Base-by-base conservation (phyloP, 2,888 invertebrate genomes). In the Blastobasis adustella region DNA sequence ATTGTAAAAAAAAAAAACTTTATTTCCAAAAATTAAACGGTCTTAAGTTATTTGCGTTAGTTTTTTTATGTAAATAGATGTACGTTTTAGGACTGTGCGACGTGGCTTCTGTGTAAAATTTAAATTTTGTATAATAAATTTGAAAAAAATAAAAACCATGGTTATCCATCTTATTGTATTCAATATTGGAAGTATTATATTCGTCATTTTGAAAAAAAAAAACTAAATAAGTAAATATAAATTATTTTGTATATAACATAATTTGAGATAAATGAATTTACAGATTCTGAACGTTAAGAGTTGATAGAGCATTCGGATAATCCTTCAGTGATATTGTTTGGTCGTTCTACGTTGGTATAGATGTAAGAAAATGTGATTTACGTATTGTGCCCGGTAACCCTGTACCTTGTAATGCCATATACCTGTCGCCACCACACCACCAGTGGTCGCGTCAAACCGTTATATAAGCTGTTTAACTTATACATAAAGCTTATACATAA, bases 331-430 rank as follows among this genome's bases (percentile, higher is more conserved):
- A 23, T 23, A 23, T 23, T 23, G 23, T 23, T 23, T 23, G n/a
- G n/a, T n/a, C n/a, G 23, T 23, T 23, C 23, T 23, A 2, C 23
- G 23, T 23, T 23, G 23, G 23, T 2, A 23, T 23, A 23, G 23
- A 23, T 23, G 23, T 23, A 23, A 23, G 23, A 3, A 23, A 23
- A 23, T 23, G 23, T 23, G 23, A 23, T 23, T 23, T 23, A 3
- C 23, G 23, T 23, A 23, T 23, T 69, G 67, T 70, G 68, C 69
- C 73, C 73, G 61, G 58, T 60, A 62, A 66, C 61, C 54, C 63
- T 70, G 77, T 77, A 77, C 76, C 76, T 75, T 65, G 59, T 59
- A 63, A 69, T 73, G 78, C 78, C 78, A 78, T 79, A 79, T 70
- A 42, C 36, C 23, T 23, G 23, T 23, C 23, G 23, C 23, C 23